A percentile compares a stretch with the other conserved stretches of the same genome.
These are phyloP conservation scores for Trididemnum miniatum DNA, from an alignment of 23 tunicate species.

Conservation along the genomic window DNA sequence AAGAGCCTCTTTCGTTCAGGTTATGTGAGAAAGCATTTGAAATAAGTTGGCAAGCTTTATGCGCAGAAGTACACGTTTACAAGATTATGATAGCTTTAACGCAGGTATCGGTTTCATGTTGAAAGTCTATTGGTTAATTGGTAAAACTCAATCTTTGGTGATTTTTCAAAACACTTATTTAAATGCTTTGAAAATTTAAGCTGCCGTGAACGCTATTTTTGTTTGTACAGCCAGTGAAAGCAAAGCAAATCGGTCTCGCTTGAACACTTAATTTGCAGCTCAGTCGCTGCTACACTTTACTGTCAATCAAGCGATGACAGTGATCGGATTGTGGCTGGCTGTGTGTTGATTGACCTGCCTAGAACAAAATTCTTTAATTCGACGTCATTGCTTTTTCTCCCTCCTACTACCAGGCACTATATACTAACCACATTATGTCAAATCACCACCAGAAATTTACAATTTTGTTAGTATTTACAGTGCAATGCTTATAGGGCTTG, in stretches of 20 bases:
- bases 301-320: not conserved
- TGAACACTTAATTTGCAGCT: conserved; percentile 50
- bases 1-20: no score
- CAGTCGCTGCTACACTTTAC: not conserved
- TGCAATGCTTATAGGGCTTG: no score
- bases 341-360: not conserved
- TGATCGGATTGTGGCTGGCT: not conserved
- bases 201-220: not conserved
- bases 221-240: conserved; percentile 18
- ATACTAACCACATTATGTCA: no score
- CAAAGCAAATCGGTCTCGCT: not conserved
- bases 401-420: no score
- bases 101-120: conserved; percentile 13
- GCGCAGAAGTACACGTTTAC: no score
- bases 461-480: no score
- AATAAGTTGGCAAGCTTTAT: no score
- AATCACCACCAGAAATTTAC: no score
- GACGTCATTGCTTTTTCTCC: not conserved
- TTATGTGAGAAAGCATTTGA: no score
- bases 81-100: no score
- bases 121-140: not conserved
- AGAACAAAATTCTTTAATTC: not conserved
- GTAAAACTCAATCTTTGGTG: not conserved
- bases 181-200: not conserved
- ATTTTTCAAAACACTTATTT: conserved; percentile 12